These are phyloP conservation scores for Leptinotarsa defecta DNA, from an alignment of 1,140 invertebrate genomes.

Conservation along the genomic window DNA sequence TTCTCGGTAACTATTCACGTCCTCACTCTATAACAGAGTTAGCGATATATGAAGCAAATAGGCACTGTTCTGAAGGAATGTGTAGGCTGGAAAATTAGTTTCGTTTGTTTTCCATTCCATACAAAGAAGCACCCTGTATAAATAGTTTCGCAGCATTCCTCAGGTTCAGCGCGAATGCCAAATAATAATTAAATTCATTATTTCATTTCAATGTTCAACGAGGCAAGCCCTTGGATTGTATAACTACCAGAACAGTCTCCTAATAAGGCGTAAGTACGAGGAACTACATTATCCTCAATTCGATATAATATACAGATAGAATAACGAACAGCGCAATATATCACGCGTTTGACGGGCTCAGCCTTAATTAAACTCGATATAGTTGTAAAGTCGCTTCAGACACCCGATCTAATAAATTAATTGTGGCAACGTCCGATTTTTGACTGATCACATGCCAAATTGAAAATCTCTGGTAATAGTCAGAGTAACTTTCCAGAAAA, in stretches of 20 bases:
- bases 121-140: no score
- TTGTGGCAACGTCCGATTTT: conserved; percentile 14
- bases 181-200: conserved; percentile 4
- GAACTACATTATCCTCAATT: conserved; percentile 15
- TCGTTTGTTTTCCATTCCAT: no score
- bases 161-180: neutral
- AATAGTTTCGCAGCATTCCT: no score
- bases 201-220: neutral
- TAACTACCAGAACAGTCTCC: neutral
- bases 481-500: no score
- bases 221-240: neutral
- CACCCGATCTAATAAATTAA: neutral
- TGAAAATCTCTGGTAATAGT: neutral
- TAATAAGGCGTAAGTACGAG: conserved; percentile 15
- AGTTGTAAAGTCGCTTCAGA: conserved; percentile 9
- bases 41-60: no score
- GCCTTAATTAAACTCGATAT: conserved; percentile 14
- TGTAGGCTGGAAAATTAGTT: no score
- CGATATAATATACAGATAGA: conserved; percentile 12
- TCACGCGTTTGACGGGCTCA: neutral
- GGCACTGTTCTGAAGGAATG: no score
- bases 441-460: neutral
- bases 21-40: no score
- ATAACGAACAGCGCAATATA: conserved; percentile 5
- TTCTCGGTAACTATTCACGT: no score